Base-by-base conservation (phyloP, 2,797 vertebrate genomes). In the Chrosomus eos region DNA sequence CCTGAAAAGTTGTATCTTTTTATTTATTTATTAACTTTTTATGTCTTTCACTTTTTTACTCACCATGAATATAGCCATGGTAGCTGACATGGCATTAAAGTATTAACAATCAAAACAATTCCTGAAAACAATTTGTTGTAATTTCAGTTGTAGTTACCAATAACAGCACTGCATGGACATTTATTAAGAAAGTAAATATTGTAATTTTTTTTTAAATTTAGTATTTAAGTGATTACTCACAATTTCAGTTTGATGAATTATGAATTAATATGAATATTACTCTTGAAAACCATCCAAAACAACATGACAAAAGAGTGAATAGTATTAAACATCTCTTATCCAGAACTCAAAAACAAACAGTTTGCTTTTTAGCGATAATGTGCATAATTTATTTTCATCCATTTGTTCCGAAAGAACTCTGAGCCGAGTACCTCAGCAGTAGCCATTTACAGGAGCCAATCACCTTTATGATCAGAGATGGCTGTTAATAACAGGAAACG, bases 401-500 rank as follows among this genome's bases (percentile, higher is more conserved):
- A 14, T 58, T 62, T 40, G 18, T 62, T 18, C 7, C 4, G 33
- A 67, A 77, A 71, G 38, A 26, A 26, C 26, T 18, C 38, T 31
- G 19, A 43, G 48, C n/a, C 19, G 55, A 43, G 66, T 76, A 72
- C 67, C 38, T 38, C 28, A 62, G 9, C 79, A 26, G 33, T 51
- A 75, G 28, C 19, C 64, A 75, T 80, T 82, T 71, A 82, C 83
- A 72, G 68, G 70, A 86, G 80, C 73, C 31, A 26, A 31, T 82
- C 84, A 75, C 83, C 68, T 87, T 74, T 80, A 81, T 53, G 74
- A 88, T 40, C 62, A 26, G 53, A 82, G 21, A 62, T 43, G 40
- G 66, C 0, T 3, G 60, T 26, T 38, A 53, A 53, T 19, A 53
- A 31, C 70, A 88, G 89, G 90, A 91, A 90, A 83, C 73, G 18